phyloP scores from a whole-genome alignment of 2,797 vertebrate genomes.

The Nyctibius grandis region DNA sequence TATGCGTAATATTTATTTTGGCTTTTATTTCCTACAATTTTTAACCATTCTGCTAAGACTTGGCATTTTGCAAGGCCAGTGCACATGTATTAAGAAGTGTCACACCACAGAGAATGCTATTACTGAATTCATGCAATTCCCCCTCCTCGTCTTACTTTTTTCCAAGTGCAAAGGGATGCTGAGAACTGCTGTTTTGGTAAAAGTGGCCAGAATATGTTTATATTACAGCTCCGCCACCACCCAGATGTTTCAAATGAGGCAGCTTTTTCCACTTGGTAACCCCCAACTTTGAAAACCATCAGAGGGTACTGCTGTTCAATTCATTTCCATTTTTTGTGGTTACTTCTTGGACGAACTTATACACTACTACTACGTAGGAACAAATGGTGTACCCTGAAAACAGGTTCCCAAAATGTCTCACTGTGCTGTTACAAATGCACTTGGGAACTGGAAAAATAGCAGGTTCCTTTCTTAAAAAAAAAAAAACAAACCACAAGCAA shows the following conservation, averaged over 20 bases:
- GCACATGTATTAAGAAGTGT: not conserved
- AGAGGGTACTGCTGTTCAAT: not conserved
- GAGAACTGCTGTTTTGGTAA: not conserved
- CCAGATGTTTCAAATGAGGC: not conserved
- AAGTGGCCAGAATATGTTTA: not conserved
- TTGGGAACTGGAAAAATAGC: not conserved
- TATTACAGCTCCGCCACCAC: not conserved
- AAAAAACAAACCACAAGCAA: not conserved
- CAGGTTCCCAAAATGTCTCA: not conserved
- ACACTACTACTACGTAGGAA: not conserved
- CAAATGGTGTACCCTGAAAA: not conserved
- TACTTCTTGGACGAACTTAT: not conserved
- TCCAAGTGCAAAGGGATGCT: not conserved
- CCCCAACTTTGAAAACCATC: not conserved
- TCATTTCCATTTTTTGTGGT: not conserved
- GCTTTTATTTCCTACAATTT: not conserved
- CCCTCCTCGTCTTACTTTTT: not conserved
- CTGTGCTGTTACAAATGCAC: not conserved
- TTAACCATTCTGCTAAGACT: not conserved
- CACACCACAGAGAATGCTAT: not conserved
- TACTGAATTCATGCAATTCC: not conserved
- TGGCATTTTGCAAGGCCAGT: not conserved
- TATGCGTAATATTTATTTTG: not conserved
- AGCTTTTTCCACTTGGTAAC: not conserved
- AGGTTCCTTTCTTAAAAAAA: not conserved